These are phyloP conservation scores for Cordylochernes scorpioides DNA, from an alignment of 2,888 invertebrate genomes.

Conservation along the genomic window DNA sequence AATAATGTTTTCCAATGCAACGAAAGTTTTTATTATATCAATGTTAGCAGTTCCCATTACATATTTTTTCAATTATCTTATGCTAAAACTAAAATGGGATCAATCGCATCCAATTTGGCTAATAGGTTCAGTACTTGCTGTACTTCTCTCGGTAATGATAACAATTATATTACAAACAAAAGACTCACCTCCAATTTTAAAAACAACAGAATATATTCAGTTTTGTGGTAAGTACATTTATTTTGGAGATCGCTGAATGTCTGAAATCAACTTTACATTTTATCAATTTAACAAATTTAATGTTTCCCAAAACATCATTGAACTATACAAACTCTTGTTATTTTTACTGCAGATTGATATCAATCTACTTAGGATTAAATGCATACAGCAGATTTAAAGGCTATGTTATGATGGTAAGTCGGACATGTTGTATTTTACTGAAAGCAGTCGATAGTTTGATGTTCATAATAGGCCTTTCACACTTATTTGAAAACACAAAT, in stretches of 20 bases:
- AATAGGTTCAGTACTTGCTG: background rate
- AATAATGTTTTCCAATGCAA: constrained; percentile 4
- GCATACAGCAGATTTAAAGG: too few relatives aligned
- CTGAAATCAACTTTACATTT: background rate
- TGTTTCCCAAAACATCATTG: too few relatives aligned
- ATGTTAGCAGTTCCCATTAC: constrained; percentile 1
- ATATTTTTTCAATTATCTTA: constrained; percentile 1
- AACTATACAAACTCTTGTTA: background rate
- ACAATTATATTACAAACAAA: background rate
- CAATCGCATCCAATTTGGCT: background rate
- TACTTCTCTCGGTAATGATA: background rate
- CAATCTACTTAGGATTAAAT: too few relatives aligned
- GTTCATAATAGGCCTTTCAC: too few relatives aligned
- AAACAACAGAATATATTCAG: background rate
- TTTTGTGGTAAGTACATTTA: constrained; percentile 1
- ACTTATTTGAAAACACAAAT: too few relatives aligned
- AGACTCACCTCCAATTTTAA: background rate
- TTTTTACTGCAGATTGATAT: too few relatives aligned
- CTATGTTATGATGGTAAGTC: too few relatives aligned
- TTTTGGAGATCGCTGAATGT: background rate
- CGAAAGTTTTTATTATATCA: constrained; percentile 2
- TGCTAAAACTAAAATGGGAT: constrained; percentile 1
- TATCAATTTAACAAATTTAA: too few relatives aligned
- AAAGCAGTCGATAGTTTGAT: too few relatives aligned
- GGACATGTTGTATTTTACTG: too few relatives aligned